phyloP scores from a whole-genome alignment of 1,140 invertebrate species.

The Ceratina calcarata region DNA sequence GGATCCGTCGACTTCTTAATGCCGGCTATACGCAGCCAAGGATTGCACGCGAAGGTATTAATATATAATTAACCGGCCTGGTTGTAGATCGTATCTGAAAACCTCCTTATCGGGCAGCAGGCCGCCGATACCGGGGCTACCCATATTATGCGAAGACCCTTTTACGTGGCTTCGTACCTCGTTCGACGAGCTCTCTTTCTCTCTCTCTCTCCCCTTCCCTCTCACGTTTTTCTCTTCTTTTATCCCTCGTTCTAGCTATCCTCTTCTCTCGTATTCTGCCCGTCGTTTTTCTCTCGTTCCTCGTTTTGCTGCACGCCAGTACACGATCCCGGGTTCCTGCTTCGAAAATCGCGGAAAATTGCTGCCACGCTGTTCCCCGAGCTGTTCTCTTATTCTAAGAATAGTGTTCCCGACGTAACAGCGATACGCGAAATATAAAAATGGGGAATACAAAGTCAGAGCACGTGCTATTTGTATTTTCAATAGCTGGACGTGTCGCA shows the following conservation, averaged over 20 bases:
- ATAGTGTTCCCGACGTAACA: too few relatives aligned
- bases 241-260: neutral
- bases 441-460: too few relatives aligned
- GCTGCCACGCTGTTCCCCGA: neutral
- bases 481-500: too few relatives aligned
- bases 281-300: conserved; percentile 2
- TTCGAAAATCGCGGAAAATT: conserved; percentile 37
- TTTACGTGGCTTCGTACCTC: conserved; percentile 54
- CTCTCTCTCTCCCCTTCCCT: conserved; percentile 24
- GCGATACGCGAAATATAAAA: too few relatives aligned
- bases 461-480: too few relatives aligned
- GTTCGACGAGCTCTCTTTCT: conserved; percentile 43
- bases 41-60: conserved; percentile 78
- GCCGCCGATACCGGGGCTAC: conserved; percentile 66
- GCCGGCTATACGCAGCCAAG: conserved; percentile 64
- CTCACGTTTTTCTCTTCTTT: conserved; percentile 26
- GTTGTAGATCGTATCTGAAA: conserved; percentile 77
- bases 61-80: conserved; percentile 79
- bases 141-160: conserved; percentile 65
- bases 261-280: conserved; percentile 17
- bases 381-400: neutral
- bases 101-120: conserved; percentile 71
- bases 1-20: conserved; percentile 50
- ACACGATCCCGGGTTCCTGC: conserved; percentile 12
- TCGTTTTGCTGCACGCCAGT: conserved; percentile 4